phyloP scores from a whole-genome alignment of 2,113 vertebrate species.

The Arenaria interpres region DNA sequence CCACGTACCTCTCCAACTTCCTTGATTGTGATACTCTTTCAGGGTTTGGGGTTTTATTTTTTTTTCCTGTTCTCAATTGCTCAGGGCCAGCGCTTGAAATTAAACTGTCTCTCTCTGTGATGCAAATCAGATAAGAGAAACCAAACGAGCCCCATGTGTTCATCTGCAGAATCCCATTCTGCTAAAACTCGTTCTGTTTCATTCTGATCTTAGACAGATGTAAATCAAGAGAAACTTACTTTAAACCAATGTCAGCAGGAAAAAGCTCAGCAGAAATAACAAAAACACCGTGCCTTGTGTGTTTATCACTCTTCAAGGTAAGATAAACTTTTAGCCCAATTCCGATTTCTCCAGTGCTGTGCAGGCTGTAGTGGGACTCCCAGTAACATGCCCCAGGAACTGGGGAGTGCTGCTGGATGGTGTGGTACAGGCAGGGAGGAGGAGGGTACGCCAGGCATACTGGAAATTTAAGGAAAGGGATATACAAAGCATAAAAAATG shows the following conservation, averaged over 20 bases:
- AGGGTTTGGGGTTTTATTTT: neutral
- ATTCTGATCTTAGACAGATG: constrained; percentile 35
- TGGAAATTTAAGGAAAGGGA: neutral
- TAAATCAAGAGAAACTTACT: constrained; percentile 49
- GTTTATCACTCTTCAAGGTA: neutral
- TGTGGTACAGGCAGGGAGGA: neutral
- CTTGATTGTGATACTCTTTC: neutral
- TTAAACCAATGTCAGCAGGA: constrained; percentile 39
- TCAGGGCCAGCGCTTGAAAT: constrained; percentile 13
- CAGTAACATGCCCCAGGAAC: neutral
- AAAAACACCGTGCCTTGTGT: neutral
- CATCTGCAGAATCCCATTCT: constrained; percentile 30
- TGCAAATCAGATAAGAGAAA: constrained; percentile 61
- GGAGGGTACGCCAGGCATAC: neutral
- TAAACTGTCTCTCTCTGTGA: constrained; percentile 22
- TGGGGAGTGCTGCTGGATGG: neutral
- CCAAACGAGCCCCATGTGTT: constrained; percentile 44
- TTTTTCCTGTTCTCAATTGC: neutral
- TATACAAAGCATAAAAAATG: accelerated
- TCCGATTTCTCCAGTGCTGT: neutral
- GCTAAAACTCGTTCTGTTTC: constrained; percentile 1
- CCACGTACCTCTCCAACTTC: neutral
- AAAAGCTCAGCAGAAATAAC: constrained; percentile 38
- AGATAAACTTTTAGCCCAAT: neutral
- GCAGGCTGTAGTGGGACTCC: neutral